These are phyloP conservation scores for Brachypalpus laphriformis DNA, from an alignment of 2,888 invertebrate species.

Conservation along the genomic window DNA sequence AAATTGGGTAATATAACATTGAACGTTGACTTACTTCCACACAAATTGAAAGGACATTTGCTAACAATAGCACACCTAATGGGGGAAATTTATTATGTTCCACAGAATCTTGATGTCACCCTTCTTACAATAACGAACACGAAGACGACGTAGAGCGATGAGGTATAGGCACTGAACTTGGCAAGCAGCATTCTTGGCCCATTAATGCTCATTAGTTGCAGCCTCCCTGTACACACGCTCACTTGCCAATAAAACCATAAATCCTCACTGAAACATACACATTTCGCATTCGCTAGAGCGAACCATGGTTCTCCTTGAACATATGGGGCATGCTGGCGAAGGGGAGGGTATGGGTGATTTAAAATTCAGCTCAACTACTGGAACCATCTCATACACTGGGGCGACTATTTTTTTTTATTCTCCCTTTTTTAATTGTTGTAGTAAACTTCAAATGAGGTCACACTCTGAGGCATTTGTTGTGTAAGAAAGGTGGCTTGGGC, in stretches of 20 bases:
- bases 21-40: background rate
- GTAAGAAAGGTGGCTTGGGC: slow-evolving; percentile 4
- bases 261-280: slow-evolving; percentile 21
- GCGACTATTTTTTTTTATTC: background rate
- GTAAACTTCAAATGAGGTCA: slow-evolving; percentile 72
- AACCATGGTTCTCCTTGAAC: background rate
- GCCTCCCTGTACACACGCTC: slow-evolving; percentile 33
- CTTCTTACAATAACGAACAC: background rate
- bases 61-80: slow-evolving; percentile 49
- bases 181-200: slow-evolving; percentile 66
- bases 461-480: slow-evolving; percentile 53
- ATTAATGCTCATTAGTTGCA: slow-evolving; percentile 74
- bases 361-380: slow-evolving; percentile 51
- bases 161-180: slow-evolving; percentile 66
- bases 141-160: slow-evolving; percentile 1
- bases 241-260: slow-evolving; percentile 55
- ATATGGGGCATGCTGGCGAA: background rate
- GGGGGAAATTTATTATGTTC: slow-evolving; percentile 59
- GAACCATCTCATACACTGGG: slow-evolving; percentile 10
- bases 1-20: background rate
- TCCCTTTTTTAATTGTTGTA: slow-evolving; percentile 52
- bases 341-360: slow-evolving; percentile 36
- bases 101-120: slow-evolving; percentile 46
- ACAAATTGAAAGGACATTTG: slow-evolving; percentile 24
- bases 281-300: slow-evolving; percentile 45